Evolutionary conservation across 2,888 invertebrate genomes (phyloP), one percentile per base, ranked within the genome.

Genomic region (Iselma pallidipennis): DNA sequence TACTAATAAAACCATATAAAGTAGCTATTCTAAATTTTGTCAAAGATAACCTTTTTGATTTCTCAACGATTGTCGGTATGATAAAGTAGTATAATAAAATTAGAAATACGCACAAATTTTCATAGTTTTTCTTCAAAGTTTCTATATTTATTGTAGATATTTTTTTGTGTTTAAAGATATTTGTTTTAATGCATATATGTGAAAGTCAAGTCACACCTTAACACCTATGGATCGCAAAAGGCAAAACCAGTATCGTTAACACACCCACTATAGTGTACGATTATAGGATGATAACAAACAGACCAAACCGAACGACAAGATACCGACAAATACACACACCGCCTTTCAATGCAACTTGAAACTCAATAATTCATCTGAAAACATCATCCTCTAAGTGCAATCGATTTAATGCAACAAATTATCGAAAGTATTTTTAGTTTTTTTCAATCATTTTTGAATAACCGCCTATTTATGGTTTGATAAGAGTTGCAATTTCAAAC

Each of bases 401-500:
- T 25, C 28, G 14, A 31, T 55, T 55, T 55, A 55, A 49, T 56
- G 16, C 31, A 31, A 56, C 49, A 56, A 56, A 56, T 49, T n/a
- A n/a, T n/a, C n/a, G n/a, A 9, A 21, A 4, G 48, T 6, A 3
- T 25, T 50, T 4, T 26, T 7, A 26, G 37, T 33, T n/a, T 51
- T 4, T 10, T 49, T 12, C 49, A 16, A 12, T n/a, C n/a, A 6
- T 5, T 4, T 21, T 49, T 12, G 1, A n/a, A 12, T 48, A 21
- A 25, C 4, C n/a, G 48, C 12, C 21, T 16, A 19, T 10, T 49
- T 49, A 10, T 28, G 3, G 10, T 14, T 23, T 67, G 71, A 72
- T 71, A 73, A 73, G 70, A 68, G 64, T 70, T 69, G 72, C 67
- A 66, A 67, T 70, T 70, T 66, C 67, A 71, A 73, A 76, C 76